Evolutionary conservation across 2,888 invertebrate species (phyloP), one percentile per base, ranked within the genome.

Genomic region (Pinctada fucata): DNA sequence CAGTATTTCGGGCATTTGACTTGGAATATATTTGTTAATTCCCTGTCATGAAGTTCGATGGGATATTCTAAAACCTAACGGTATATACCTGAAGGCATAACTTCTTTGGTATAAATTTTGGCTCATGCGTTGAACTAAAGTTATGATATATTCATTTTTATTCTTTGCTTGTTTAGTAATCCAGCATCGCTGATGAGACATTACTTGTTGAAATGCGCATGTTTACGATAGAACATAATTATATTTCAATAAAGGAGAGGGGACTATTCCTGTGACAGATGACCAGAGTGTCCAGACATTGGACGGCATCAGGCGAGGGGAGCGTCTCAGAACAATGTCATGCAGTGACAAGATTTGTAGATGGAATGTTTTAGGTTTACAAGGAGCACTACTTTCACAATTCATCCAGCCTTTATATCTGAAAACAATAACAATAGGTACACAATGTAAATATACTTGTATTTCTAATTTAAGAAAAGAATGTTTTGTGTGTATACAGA

Each of bases 301-400:
- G 97, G 98, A 98, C 93, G 97, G 97, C 66, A 96, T 98, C 65
- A 93, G 97, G 88, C 95, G 96, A 94, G 97, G 96, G 91, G 97
- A 97, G 78, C 95, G 98, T 77, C 94, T 98, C 83, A 94, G 97
- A 80, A 98, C 98, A 75, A 99, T 99, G 98, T 98, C 98, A 75
- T 99, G 99, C 93, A 98, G 98, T 83, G 98, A 99, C 94, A 99
- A 99, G 94, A 96, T 98, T 91, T 97, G 97, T 83, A 95, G 97
- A 86, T 98, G 98, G 98, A 97, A 97, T 94, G 96, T 97, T 82
- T 94, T 97, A 82, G 99, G 99, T 76, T 93, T 98, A 86, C 98
- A 99, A 93, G 92, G 91, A 71, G 96, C 97, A 85, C 94, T 99
- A 82, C 94, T 98, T 87, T 95, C 97, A 86, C 95, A 96, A 90